A percentile compares a stretch with the other conserved stretches of the same genome.
These are phyloP conservation scores for Diogma glabrata DNA, from an alignment of 2,888 invertebrate genomes.

Conservation along the genomic window DNA sequence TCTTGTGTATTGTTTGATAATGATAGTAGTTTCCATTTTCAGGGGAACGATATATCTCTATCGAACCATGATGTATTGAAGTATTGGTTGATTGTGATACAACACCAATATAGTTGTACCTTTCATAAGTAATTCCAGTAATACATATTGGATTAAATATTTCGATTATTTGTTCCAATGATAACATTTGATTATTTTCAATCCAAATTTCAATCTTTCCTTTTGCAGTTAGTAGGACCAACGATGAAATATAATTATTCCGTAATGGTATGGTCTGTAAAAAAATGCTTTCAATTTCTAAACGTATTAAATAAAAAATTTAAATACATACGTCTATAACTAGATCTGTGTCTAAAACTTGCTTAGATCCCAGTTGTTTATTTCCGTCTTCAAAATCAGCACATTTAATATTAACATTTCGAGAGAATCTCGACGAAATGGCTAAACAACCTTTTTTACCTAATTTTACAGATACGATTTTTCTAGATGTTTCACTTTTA, in stretches of 20 bases:
- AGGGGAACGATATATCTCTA: slow-evolving; percentile 26
- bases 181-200: slow-evolving; percentile 14
- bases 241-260: neutral
- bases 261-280: neutral
- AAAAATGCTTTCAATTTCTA: too few species aligned
- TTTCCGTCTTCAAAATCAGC: too few species aligned
- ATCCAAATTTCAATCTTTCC: slow-evolving; percentile 23
- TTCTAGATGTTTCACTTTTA: neutral
- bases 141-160: slow-evolving; percentile 23
- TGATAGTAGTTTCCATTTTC: neutral
- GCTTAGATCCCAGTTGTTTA: too few species aligned
- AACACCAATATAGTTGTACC: slow-evolving; percentile 23
- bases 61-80: slow-evolving; percentile 21
- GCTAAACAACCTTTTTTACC: neutral
- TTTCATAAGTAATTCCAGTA: slow-evolving; percentile 16
- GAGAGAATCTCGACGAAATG: neutral
- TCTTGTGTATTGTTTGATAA: slow-evolving; percentile 33
- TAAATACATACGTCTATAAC: too few species aligned
- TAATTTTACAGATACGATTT: neutral
- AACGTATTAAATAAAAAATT: too few species aligned
- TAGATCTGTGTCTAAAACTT: too few species aligned
- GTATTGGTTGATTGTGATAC: slow-evolving; percentile 19
- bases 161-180: slow-evolving; percentile 18
- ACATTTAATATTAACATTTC: too few species aligned
- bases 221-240: neutral